Base-by-base conservation (phyloP, 2,888 invertebrate genomes). In the Lordiphosa andalusiaca region DNA sequence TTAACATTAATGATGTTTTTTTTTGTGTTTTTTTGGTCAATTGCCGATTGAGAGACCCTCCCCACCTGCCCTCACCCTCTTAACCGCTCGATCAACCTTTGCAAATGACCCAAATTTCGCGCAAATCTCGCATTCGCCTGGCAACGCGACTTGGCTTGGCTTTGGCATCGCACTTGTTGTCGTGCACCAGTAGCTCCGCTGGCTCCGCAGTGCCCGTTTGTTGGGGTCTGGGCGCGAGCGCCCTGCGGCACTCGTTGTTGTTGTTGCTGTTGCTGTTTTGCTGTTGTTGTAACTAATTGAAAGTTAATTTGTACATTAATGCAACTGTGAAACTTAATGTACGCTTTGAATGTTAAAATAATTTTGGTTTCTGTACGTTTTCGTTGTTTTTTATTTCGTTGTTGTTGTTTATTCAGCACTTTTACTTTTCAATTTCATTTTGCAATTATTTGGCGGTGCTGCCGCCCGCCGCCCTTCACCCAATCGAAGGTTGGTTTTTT, bases 91-190 rank as follows among this genome's bases (percentile, higher is more conserved):
- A 77, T 78, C 78, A 77, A 77, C 78, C 78, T 77, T 77, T 75
- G 73, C 73, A 76, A 77, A 74, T 77, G 77, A 77, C 77, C 77
- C 69, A 77, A 78, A 78, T 78, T 77, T 67, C 65, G 64, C 59
- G 67, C 65, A 65, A 47, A 65, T 73, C 65, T 61, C 60, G 57
- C 73, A 72, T 73, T 73, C 69, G 73, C 48, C 65, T 60, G 55
- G 56, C 51, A 36, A 48, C 13, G 12, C 30, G 12, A 46, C 46
- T 44, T 40, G 40, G 19, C 46, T 44, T 40, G 40, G 19, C 10
- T 33, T 41, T 41, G 41, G 41, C 13, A 30, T 25, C 33, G 44
- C 70, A 71, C 71, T 71, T 71, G 73, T 73, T 71, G 73, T 73
- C 36, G 60, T 47, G 47, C 70, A 64, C 12, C 73, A 44, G 69